Percentiles rank a stretch among this genome's conserved stretches.
Evolutionary conservation across 2,888 invertebrate species (phyloP).

Genomic region (Stenodema calcarata): DNA sequence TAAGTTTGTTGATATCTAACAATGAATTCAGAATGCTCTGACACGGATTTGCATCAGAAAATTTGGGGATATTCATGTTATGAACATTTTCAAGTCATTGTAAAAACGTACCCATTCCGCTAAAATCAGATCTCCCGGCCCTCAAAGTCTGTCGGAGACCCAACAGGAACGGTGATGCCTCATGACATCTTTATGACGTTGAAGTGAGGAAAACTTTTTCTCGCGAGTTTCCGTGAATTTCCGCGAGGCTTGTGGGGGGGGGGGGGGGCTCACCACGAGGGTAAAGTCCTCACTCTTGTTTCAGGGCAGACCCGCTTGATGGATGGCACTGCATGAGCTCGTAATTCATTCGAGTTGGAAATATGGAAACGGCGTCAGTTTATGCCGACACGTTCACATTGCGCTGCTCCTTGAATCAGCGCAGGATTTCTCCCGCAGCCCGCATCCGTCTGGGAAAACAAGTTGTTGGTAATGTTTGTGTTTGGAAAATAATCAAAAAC

Average conservation of each 20-base stretch:
- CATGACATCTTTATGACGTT: not conserved
- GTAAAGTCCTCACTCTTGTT: not conserved
- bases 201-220: not conserved
- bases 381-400: not conserved
- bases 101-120: too few relatives aligned
- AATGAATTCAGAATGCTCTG: too few relatives aligned
- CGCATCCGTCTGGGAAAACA: too few relatives aligned
- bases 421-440: not conserved
- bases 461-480: too few relatives aligned
- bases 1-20: too few relatives aligned
- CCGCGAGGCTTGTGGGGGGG: not conserved
- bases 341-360: conserved; percentile 7
- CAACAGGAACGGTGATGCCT: too few relatives aligned
- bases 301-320: not conserved
- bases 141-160: too few relatives aligned
- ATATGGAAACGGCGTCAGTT: conserved; percentile 14
- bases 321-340: conserved; percentile 12
- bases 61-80: too few relatives aligned
- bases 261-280: not conserved
- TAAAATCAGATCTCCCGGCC: too few relatives aligned
- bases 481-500: too few relatives aligned
- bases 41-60: too few relatives aligned
- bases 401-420: not conserved
- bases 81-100: too few relatives aligned
- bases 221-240: not conserved